These are phyloP conservation scores for Thymelicus acteon DNA, from an alignment of 2,888 invertebrate species.

Conservation along the genomic window DNA sequence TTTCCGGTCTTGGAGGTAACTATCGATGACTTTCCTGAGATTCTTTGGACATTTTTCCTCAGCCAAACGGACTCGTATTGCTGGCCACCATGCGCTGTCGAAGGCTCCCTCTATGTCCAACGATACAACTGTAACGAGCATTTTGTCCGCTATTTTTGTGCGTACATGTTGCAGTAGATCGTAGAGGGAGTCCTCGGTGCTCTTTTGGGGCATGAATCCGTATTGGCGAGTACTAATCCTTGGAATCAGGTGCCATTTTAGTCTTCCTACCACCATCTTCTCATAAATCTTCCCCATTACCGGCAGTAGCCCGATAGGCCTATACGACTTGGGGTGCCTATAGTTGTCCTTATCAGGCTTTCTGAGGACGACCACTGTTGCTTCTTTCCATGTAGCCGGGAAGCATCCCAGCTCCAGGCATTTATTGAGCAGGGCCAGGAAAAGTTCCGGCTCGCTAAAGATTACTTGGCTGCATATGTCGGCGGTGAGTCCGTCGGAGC, in stretches of 20 bases:
- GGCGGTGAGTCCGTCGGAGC: constrained; percentile 26
- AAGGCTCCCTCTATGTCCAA: too few relatives aligned
- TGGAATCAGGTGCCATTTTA: constrained; percentile 15
- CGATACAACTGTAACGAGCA: too few relatives aligned
- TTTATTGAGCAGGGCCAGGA: too few relatives aligned
- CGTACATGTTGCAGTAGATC: constrained; percentile 20
- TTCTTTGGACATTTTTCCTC: too few relatives aligned
- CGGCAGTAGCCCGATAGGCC: constrained; percentile 39
- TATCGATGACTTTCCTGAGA: too few relatives aligned
- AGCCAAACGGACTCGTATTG: too few relatives aligned
- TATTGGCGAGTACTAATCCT: too few relatives aligned
- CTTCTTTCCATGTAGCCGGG: constrained; percentile 13
- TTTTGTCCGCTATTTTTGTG: too few relatives aligned
- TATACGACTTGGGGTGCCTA: constrained; percentile 27
- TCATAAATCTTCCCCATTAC: constrained; percentile 38
- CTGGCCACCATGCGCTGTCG: too few relatives aligned
- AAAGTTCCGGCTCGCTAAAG: neutral
- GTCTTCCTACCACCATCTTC: constrained; percentile 34
- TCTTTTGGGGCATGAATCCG: constrained; percentile 37
- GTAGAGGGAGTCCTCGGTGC: constrained; percentile 7
- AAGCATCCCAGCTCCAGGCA: constrained; percentile 11
- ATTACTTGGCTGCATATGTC: constrained; percentile 20
- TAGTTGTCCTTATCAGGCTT: constrained; percentile 34
- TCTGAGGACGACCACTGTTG: neutral
- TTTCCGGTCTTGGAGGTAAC: too few relatives aligned